phyloP scores from a whole-genome alignment of 92 coral and sea anemone genomes.

The Porites lobata region DNA sequence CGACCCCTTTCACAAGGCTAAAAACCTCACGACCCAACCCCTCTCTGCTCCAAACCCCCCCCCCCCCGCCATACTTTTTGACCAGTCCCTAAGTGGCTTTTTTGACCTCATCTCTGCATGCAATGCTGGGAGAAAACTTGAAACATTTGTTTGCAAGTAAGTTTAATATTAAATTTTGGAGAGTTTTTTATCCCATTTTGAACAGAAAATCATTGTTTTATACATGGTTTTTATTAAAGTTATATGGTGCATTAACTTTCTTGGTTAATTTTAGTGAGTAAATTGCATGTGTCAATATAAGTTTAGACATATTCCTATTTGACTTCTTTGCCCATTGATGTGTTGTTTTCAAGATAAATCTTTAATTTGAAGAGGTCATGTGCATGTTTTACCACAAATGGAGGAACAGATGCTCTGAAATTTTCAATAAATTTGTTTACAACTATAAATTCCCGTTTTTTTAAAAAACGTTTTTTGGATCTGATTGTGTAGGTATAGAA shows the following conservation, averaged over 20 bases:
- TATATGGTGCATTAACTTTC: neutral
- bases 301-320: neutral
- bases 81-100: too few relatives aligned
- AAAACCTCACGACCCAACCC: too few relatives aligned
- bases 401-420: slow-evolving; percentile 17
- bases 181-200: neutral
- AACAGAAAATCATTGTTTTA: neutral
- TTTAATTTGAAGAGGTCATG: slow-evolving; percentile 3
- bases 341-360: slow-evolving; percentile 1
- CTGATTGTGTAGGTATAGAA: neutral
- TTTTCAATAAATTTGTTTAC: neutral
- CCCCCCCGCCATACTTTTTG: too few relatives aligned
- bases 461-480: neutral
- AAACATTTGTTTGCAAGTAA: neutral
- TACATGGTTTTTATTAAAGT: neutral
- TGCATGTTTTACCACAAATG: slow-evolving; percentile 17
- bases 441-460: neutral
- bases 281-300: neutral
- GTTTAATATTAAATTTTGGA: neutral
- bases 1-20: too few relatives aligned
- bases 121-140: slow-evolving; percentile 13
- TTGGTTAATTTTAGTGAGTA: neutral
- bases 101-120: neutral
- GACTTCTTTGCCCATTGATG: neutral
- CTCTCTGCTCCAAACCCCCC: too few relatives aligned